Evolutionary conservation across 2,888 invertebrate species (phyloP), one percentile per base, ranked within the genome.

Genomic region (Eurytoma californica): DNA sequence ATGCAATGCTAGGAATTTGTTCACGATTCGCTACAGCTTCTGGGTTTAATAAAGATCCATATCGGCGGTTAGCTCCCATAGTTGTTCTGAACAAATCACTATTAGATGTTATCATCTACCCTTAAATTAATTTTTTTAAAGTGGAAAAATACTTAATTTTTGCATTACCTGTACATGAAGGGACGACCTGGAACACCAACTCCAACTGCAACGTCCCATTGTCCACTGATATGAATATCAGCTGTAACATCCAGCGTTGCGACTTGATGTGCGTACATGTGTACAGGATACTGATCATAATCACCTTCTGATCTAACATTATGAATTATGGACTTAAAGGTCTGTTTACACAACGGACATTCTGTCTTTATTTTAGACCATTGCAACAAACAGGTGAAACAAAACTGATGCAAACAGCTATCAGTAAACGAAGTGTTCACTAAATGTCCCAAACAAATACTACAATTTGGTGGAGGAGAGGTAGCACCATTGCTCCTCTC

Each of bases 331-430:
- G 95, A 95, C 85, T 94, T 95, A 90, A 98, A 98, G 3, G 94
- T 93, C 88, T 97, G 96, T 88, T 98, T 98, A 90, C 98, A 98
- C 0, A 98, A 91, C 0, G 98, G 98, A 90, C 98, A 98, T 87
- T 96, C 97, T 0, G 97, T 94, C 91, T 97, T 98, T 16, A 97
- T 95, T 92, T 96, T 97, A 76, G 97, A 97, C 98, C 98, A 98
- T 87, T 97, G 96, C 80, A 97, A 91, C 49, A 98, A 92, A 88
- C 98, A 98, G 83, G 94, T 95, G 88, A 97, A 98, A 90, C 98
- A 98, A 90, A 98, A 98, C 88, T 96, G 95, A 90, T 98, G 98
- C 89, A 96, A 93, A 89, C 98, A 98, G 69, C 95, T 95, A 89
- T 98, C 96, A 0, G 97, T 97, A 89, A 96, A 97, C 47, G 97